phyloP scores from a whole-genome alignment of 2,888 invertebrate species.

The Tanypteryx hageni region DNA sequence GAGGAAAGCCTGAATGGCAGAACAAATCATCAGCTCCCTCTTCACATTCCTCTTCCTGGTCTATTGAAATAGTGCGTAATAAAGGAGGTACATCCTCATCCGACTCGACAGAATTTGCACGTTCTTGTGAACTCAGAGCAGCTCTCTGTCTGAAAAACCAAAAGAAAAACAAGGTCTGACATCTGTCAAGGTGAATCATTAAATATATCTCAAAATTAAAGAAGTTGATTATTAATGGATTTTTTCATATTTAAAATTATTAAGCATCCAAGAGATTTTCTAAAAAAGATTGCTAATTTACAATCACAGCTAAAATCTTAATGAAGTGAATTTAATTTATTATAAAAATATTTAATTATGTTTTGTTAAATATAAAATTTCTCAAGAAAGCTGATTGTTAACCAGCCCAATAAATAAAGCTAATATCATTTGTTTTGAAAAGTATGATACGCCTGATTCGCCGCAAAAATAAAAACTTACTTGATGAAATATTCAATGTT shows the following conservation, averaged over 20 bases:
- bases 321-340: too few relatives aligned
- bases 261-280: neutral
- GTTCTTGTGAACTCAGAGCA: conserved; percentile 72
- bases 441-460: too few relatives aligned
- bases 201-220: conserved; percentile 12
- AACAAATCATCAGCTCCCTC: conserved; percentile 55
- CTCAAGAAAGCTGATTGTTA: neutral
- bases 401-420: neutral
- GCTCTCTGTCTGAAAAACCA: conserved; percentile 68
- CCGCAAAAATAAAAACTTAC: conserved; percentile 77
- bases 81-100: conserved; percentile 77
- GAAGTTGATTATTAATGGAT: neutral
- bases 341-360: too few relatives aligned
- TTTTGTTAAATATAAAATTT: too few relatives aligned
- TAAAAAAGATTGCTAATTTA: neutral
- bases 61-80: conserved; percentile 81
- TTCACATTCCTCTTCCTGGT: conserved; percentile 72
- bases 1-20: conserved; percentile 71
- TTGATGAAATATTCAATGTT: conserved; percentile 95
- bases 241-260: neutral
- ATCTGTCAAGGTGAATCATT: conserved; percentile 20
- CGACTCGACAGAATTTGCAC: conserved; percentile 77
- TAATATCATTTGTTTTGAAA: neutral
- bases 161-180: neutral
- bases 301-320: neutral